Conservation (phyloP, 2,888 invertebrate genomes). For the Chalcosyrphus nemorum region DNA sequence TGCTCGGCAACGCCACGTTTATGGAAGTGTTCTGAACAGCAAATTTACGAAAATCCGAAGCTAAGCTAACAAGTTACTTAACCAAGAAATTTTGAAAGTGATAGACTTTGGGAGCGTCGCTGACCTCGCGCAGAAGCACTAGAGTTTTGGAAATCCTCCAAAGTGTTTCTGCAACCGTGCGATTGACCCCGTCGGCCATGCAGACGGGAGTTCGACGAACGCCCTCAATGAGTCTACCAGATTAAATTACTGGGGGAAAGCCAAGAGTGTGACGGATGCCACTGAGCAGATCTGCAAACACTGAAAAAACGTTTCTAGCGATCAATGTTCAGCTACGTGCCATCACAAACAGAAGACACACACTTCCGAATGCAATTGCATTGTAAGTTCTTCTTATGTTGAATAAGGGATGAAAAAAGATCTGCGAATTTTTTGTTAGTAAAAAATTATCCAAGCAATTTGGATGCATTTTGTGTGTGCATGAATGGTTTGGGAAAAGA, state of each 20-base stretch:
- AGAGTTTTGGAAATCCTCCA: conserved; percentile 40
- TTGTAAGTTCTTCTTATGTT: neutral
- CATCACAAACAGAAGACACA: conserved; percentile 86
- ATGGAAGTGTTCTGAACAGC: conserved; percentile 86
- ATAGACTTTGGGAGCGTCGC: conserved; percentile 83
- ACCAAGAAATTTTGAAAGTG: conserved; percentile 83
- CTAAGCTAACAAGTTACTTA: conserved; percentile 84
- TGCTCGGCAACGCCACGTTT: conserved; percentile 85
- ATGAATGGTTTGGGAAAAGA: neutral
- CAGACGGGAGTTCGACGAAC: conserved; percentile 84
- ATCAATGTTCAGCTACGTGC: conserved; percentile 85
- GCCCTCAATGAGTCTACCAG: conserved; percentile 81
- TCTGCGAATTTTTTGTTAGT: neutral
- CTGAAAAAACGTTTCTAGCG: conserved; percentile 84
- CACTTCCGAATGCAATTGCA: conserved; percentile 83
- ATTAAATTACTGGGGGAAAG: conserved; percentile 81
- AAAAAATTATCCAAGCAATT: neutral
- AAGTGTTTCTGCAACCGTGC: conserved; percentile 82
- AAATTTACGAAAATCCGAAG: conserved; percentile 85
- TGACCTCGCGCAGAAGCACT: conserved; percentile 79
- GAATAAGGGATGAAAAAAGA: neutral
- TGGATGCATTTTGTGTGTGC: neutral
- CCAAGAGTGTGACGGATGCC: conserved; percentile 85
- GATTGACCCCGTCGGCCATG: conserved; percentile 84
- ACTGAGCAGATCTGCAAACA: conserved; percentile 86